phyloP scores from a whole-genome alignment of 2,797 vertebrate genomes.

The Alauda arvensis region DNA sequence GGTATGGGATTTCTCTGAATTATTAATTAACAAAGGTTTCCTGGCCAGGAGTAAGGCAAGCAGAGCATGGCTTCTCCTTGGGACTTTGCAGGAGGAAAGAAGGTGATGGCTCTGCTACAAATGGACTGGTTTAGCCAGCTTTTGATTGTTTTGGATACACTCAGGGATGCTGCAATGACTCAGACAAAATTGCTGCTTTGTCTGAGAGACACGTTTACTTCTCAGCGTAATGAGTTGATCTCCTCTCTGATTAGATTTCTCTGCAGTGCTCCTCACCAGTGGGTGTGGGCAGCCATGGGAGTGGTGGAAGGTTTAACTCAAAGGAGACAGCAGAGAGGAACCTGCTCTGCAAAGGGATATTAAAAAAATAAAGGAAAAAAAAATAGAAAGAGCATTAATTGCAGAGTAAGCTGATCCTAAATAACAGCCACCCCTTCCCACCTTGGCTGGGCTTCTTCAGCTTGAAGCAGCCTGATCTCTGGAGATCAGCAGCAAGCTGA shows the following conservation, averaged over 20 bases:
- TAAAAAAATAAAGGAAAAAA: not conserved
- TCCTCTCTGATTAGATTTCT: slow-evolving; percentile 48
- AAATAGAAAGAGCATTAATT: not conserved
- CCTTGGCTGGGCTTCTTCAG: not conserved
- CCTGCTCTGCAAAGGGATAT: slow-evolving; percentile 27
- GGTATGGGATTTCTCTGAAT: not conserved
- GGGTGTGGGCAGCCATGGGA: slow-evolving; percentile 57
- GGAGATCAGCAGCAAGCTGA: not conserved
- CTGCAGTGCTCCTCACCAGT: slow-evolving; percentile 42
- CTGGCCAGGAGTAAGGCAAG: not conserved
- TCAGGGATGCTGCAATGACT: slow-evolving; percentile 60
- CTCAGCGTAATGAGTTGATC: slow-evolving; percentile 54
- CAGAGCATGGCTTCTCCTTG: not conserved
- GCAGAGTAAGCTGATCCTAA: not conserved
- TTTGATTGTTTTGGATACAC: slow-evolving; percentile 58
- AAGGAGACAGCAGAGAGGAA: slow-evolving; percentile 29
- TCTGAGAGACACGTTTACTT: slow-evolving; percentile 61
- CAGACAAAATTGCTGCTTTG: slow-evolving; percentile 65
- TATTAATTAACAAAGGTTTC: slow-evolving; percentile 12
- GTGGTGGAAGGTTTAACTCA: slow-evolving; percentile 51
- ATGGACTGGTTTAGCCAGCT: slow-evolving; percentile 58
- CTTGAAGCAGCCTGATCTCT: not conserved
- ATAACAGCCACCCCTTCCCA: not conserved
- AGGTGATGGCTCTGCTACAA: slow-evolving; percentile 56
- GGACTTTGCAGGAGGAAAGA: slow-evolving; percentile 10